A percentile compares a stretch with the other conserved stretches of the same genome.
Evolutionary conservation across 2,888 invertebrate species (phyloP).

Genomic region (Mechanitis messenoides): DNA sequence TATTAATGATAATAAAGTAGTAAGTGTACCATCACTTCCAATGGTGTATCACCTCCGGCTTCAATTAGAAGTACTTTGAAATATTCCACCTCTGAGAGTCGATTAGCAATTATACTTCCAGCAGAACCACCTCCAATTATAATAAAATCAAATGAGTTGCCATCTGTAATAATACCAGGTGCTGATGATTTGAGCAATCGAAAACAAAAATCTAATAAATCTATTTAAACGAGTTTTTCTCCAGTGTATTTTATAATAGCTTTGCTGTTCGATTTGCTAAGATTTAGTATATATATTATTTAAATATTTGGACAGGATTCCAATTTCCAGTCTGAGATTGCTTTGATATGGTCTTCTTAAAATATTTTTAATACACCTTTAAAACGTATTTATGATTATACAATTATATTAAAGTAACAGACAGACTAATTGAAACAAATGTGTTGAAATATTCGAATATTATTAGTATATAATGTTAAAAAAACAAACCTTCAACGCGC

Average conservation of each 20-base stretch:
- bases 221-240: too few relatives aligned
- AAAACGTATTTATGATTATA: too few relatives aligned
- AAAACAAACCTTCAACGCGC: slow-evolving; percentile 43
- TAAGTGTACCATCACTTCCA: slow-evolving; percentile 27
- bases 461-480: background rate
- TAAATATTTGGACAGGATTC: too few relatives aligned
- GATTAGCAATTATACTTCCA: slow-evolving; percentile 40
- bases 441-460: slow-evolving; percentile 2
- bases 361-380: too few relatives aligned
- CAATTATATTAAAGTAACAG: background rate
- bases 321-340: too few relatives aligned
- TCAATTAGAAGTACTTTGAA: slow-evolving; percentile 42
- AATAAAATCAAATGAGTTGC: slow-evolving; percentile 37
- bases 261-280: too few relatives aligned
- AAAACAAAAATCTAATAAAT: too few relatives aligned
- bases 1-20: too few relatives aligned
- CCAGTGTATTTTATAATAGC: too few relatives aligned
- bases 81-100: slow-evolving; percentile 37
- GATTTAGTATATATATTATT: too few relatives aligned
- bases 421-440: background rate
- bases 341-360: too few relatives aligned
- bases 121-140: slow-evolving; percentile 41
- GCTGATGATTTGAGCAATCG: too few relatives aligned
- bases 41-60: slow-evolving; percentile 37
- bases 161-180: slow-evolving; percentile 30